Evolutionary conservation across 2,113 vertebrate genomes (phyloP), one percentile per base, ranked within the genome.

Genomic region (Rhipidura dahli): DNA sequence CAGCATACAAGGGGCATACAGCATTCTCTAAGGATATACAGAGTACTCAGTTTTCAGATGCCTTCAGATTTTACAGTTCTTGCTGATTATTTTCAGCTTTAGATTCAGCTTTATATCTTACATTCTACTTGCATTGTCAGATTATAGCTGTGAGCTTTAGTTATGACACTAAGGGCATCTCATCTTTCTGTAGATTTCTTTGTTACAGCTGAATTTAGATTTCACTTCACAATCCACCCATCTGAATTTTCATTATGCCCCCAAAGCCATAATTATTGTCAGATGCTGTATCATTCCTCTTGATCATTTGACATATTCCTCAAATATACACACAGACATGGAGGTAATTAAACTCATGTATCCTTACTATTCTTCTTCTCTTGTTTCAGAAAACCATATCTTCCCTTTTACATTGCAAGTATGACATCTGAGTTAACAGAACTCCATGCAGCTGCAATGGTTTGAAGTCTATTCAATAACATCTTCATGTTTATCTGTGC

Each of bases 301-400:
- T 86, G 76, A 80, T 95, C 69, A 54, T 90, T 92, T 92, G 65
- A 90, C 85, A 59, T 93, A 77, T 90, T 94, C 75, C 89, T 93
- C 56, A 93, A 70, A 82, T 86, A 90, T 60, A 93, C 59, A 69
- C 64, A 86, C 47, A 96, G 71, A 92, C 44, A 93, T 90, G 78
- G 94, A 94, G 93, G 64, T 93, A 94, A 88, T 95, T 96, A 95
- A 95, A 96, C 56, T 93, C 92, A 72, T 92, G 56, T 91, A 94
- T 87, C 56, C 54, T 86, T 87, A 76, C 79, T 90, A 47, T 95
- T 94, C 42, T 95, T 89, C 70, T 75, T 89, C 45, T 94, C 76
- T 92, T 83, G 30, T 90, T 93, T 95, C 94, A 96, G 44, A 89
- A 90, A 93, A 64, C 49, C 19, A 11, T 71, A 24, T 94, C 75